Evolutionary conservation across 2,797 vertebrate species (phyloP).

Genomic region (Squalus acanthias): DNA sequence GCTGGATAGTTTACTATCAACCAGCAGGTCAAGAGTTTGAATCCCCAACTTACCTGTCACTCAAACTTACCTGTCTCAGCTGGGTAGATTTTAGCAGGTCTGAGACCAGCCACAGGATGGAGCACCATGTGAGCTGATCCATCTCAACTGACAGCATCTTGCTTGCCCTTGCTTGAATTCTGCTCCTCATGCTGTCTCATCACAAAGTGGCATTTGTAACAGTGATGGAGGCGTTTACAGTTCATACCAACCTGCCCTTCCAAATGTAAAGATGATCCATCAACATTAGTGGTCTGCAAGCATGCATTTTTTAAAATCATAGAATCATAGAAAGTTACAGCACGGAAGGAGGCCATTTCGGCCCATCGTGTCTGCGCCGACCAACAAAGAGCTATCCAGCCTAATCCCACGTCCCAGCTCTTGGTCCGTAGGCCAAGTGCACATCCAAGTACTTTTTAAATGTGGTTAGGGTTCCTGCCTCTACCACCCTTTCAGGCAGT

Average conservation of each 20-base stretch:
- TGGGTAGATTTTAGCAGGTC: conserved; percentile 6
- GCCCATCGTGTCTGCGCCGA: no score
- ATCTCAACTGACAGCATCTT: background rate
- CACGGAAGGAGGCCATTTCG: no score
- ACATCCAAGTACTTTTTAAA: no score
- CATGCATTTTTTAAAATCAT: background rate
- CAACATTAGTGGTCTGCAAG: background rate
- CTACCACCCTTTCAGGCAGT: no score
- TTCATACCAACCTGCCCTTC: background rate
- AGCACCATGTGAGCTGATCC: background rate
- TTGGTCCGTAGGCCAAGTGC: no score
- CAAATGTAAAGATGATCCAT: no score
- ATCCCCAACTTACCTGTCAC: background rate
- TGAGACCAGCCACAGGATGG: background rate
- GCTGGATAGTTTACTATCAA: background rate
- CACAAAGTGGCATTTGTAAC: background rate
- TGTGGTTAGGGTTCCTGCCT: no score
- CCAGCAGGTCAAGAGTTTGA: background rate
- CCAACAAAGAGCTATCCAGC: no score
- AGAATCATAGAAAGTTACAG: no score
- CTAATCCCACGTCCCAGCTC: no score
- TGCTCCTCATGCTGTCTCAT: background rate
- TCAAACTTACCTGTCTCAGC: conserved; percentile 18
- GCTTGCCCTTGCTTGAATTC: background rate
- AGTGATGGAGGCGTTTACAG: background rate